Conservation (phyloP, 2,888 invertebrate genomes). For the Meliscaeva auricollis region DNA sequence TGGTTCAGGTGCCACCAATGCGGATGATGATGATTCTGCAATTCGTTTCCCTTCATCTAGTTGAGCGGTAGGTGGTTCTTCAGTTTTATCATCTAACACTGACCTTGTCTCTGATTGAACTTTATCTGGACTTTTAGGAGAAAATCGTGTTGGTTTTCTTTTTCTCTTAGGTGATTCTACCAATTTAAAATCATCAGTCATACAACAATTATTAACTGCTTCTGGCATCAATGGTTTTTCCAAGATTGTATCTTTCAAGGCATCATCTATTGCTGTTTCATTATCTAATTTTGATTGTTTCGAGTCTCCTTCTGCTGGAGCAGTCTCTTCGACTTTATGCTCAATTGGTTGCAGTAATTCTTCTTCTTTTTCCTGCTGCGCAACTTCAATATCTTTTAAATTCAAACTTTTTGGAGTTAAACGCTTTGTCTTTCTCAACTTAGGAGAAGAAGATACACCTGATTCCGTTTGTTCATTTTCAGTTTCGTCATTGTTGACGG, state of each 20-base stretch:
- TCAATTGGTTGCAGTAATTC: too few relatives aligned
- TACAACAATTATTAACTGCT: not conserved
- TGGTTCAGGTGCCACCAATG: not conserved
- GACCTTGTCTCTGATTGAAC: not conserved
- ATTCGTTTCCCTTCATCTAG: not conserved
- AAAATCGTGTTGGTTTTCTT: conserved; percentile 18
- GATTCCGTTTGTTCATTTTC: not conserved
- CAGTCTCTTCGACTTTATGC: not conserved
- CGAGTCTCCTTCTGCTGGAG: not conserved
- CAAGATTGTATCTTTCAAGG: too few relatives aligned
- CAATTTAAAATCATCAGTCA: not conserved
- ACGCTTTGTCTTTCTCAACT: not conserved
- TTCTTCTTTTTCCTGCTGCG: not conserved
- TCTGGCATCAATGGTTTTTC: not conserved
- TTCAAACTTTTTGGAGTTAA: not conserved
- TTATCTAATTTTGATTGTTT: too few relatives aligned
- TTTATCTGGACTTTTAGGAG: conserved; percentile 20
- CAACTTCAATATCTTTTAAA: not conserved
- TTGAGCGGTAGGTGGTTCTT: not conserved
- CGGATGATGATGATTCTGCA: not conserved
- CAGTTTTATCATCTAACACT: not conserved
- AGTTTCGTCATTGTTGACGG: not conserved
- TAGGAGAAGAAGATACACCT: not conserved
- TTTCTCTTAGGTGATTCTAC: conserved; percentile 17
- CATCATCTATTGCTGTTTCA: too few relatives aligned